A percentile compares a stretch with the other conserved stretches of the same genome.
Evolutionary conservation across 2,888 invertebrate species (phyloP).

Genomic region (Hydrotaea diabolus): DNA sequence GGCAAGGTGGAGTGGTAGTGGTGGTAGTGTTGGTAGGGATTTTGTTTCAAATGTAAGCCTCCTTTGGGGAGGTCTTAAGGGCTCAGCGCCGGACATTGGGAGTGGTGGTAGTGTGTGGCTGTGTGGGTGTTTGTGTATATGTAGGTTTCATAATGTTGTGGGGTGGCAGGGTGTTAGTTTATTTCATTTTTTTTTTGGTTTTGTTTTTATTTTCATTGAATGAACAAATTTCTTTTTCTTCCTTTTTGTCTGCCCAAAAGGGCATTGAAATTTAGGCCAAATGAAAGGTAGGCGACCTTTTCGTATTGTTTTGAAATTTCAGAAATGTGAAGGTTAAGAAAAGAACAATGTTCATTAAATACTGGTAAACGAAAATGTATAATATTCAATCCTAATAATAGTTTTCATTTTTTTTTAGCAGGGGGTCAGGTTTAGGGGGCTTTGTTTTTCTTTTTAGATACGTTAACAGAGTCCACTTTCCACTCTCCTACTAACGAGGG

Average conservation of each 20-base stretch:
- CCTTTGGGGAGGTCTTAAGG: not conserved
- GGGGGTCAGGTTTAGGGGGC: slow-evolving; percentile 46
- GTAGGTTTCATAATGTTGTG: not conserved
- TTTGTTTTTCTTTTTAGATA: too few relatives aligned
- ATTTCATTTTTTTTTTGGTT: not conserved
- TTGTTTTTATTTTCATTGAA: slow-evolving; percentile 65
- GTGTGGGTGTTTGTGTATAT: not conserved
- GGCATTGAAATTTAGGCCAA: slow-evolving; percentile 33
- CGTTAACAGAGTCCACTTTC: too few relatives aligned
- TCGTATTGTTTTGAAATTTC: slow-evolving; percentile 44
- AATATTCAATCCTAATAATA: slow-evolving; percentile 81
- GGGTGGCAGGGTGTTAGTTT: not conserved
- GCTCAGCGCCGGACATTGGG: not conserved
- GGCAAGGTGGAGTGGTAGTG: slow-evolving; percentile 2
- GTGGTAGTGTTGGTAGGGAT: not conserved
- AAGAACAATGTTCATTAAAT: slow-evolving; percentile 81
- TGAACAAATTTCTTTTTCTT: slow-evolving; percentile 76
- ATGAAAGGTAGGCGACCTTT: slow-evolving; percentile 53
- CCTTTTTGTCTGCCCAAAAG: not conserved
- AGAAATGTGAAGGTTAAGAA: slow-evolving; percentile 68
- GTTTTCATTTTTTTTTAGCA: slow-evolving; percentile 58
- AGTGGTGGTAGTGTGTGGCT: not conserved
- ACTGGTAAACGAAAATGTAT: slow-evolving; percentile 82
- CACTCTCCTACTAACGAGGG: slow-evolving; percentile 14
- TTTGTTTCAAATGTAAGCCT: not conserved